Conservation (phyloP, 2,113 vertebrate species). For the Cacatua alba region DNA sequence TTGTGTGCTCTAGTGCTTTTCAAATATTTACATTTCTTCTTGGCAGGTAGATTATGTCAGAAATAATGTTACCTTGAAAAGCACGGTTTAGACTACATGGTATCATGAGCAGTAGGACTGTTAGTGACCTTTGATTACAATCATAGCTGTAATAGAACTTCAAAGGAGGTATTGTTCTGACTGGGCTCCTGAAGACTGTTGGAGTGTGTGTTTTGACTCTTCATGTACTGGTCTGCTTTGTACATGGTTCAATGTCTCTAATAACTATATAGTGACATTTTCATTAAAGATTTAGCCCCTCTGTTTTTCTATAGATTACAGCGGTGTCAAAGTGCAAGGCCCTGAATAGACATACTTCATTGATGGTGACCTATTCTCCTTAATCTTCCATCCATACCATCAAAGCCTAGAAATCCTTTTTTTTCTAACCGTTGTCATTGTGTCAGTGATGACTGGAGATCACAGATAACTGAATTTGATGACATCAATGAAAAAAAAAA, state of each 20-base stretch:
- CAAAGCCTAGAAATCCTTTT: not conserved
- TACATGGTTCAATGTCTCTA: not conserved
- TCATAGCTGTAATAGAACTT: not conserved
- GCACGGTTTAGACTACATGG: not conserved
- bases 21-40: constrained; percentile 35
- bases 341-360: not conserved
- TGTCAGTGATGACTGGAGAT: not conserved
- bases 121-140: not conserved
- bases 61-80: not conserved
- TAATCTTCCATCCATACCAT: not conserved
- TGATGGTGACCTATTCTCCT: not conserved
- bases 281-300: not conserved
- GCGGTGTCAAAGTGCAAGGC: not conserved
- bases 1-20: not conserved
- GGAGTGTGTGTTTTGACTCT: not conserved
- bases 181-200: not conserved
- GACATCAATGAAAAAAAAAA: not conserved
- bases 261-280: not conserved
- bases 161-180: constrained; percentile 5
- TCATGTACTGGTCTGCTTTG: not conserved
- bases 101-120: not conserved
- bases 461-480: not conserved
- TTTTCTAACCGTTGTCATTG: not conserved
- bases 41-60: not conserved
- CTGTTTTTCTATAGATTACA: not conserved